Conservation (phyloP, 2,113 vertebrate genomes). For the Psephotus haematonotus region DNA sequence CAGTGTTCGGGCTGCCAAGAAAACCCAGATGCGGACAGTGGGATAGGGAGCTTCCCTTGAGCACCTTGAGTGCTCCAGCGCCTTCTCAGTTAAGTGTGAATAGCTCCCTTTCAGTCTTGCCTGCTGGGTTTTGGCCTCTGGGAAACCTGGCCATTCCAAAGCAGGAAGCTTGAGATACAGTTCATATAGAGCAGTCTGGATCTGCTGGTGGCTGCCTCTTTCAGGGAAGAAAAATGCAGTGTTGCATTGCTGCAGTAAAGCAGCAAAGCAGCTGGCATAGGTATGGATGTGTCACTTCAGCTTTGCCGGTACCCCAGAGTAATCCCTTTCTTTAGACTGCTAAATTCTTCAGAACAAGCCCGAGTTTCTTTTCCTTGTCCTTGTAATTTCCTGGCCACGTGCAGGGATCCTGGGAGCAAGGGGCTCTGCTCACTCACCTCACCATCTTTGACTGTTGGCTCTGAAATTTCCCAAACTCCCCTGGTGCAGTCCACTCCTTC, state of each 20-base stretch:
- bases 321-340: background rate
- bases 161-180: background rate
- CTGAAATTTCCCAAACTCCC: constrained; percentile 90
- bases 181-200: background rate
- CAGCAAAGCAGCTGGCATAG: background rate
- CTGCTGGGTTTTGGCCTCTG: background rate
- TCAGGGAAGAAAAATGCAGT: background rate
- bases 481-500: constrained; percentile 91
- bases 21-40: background rate
- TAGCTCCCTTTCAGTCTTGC: background rate
- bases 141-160: background rate
- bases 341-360: background rate
- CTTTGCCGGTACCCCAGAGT: background rate
- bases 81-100: background rate
- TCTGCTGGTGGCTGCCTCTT: background rate
- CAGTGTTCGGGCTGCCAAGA: background rate
- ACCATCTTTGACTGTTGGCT: constrained; percentile 87
- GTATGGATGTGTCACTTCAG: background rate
- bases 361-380: background rate
- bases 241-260: background rate
- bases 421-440: constrained; percentile 76
- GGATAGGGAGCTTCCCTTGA: background rate
- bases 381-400: background rate
- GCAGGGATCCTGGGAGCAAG: background rate
- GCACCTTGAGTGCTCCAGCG: background rate